Evolutionary conservation across 2,888 invertebrate genomes (phyloP).

Genomic region (Acronicta alni): DNA sequence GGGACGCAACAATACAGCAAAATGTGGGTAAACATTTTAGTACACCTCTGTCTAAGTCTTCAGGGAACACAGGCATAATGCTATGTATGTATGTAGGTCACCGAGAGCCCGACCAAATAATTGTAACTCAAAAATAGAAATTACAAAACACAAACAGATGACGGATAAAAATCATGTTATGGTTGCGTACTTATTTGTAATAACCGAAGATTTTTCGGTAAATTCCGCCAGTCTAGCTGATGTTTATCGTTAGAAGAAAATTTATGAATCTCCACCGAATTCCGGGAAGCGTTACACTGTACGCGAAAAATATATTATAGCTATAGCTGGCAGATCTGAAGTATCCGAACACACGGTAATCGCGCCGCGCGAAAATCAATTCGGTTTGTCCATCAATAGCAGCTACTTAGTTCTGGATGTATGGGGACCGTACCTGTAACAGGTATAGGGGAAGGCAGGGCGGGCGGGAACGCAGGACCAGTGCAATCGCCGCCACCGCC

Average conservation of each 20-base stretch:
- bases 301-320: slow-evolving; percentile 48
- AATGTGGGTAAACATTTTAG: no score
- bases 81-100: not conserved
- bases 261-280: slow-evolving; percentile 63
- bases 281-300: slow-evolving; percentile 55
- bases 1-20: no score
- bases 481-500: slow-evolving; percentile 78
- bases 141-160: slow-evolving; percentile 29
- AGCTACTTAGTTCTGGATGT: slow-evolving; percentile 83
- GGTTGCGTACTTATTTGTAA: slow-evolving; percentile 54
- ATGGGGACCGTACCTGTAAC: slow-evolving; percentile 81
- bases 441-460: slow-evolving; percentile 76
- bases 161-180: slow-evolving; percentile 51
- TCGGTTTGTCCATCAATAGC: slow-evolving; percentile 85
- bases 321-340: slow-evolving; percentile 33
- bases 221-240: slow-evolving; percentile 55
- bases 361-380: slow-evolving; percentile 78
- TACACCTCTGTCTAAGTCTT: no score
- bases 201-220: slow-evolving; percentile 55
- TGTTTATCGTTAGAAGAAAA: slow-evolving; percentile 62
- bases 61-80: no score
- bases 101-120: not conserved
- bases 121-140: slow-evolving; percentile 17
- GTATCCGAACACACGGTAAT: slow-evolving; percentile 54
- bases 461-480: slow-evolving; percentile 74